phyloP scores from a whole-genome alignment of 1,140 invertebrate genomes.

The Zophobas atratus region DNA sequence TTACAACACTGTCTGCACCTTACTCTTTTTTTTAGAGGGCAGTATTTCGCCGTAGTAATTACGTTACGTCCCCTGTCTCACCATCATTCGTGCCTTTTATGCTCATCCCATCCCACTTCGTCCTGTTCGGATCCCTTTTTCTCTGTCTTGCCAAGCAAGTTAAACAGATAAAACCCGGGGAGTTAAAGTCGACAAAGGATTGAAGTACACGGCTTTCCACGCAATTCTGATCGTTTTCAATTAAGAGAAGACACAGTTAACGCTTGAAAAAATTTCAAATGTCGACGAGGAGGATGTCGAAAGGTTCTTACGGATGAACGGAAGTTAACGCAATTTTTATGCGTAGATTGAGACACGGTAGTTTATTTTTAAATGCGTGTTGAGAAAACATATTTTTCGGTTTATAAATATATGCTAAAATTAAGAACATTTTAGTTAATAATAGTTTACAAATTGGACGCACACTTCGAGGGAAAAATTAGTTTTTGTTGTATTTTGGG shows the following conservation, averaged over 20 bases:
- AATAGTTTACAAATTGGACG: too few species aligned
- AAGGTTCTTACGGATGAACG: slow-evolving; percentile 28
- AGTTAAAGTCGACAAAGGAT: slow-evolving; percentile 21
- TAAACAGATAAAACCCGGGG: background rate
- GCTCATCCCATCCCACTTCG: background rate
- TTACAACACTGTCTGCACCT: background rate
- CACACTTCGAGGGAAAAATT: background rate
- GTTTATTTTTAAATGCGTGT: slow-evolving; percentile 29
- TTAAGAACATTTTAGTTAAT: background rate
- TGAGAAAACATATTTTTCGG: slow-evolving; percentile 5
- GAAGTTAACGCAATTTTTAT: slow-evolving; percentile 35
- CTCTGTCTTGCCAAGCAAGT: slow-evolving; percentile 9
- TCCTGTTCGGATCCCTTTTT: background rate
- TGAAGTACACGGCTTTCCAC: slow-evolving; percentile 24
- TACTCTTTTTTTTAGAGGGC: slow-evolving; percentile 9
- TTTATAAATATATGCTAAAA: slow-evolving; percentile 12
- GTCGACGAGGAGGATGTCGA: slow-evolving; percentile 4
- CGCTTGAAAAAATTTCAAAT: slow-evolving; percentile 30
- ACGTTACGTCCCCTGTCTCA: slow-evolving; percentile 20
- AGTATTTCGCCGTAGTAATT: slow-evolving; percentile 30
- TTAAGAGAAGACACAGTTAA: slow-evolving; percentile 27
- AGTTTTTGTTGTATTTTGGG: background rate
- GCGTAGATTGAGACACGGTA: slow-evolving; percentile 3
- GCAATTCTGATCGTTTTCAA: slow-evolving; percentile 29
- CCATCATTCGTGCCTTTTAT: background rate